Base-by-base conservation (phyloP, 2,797 vertebrate genomes). In the Graptemys geographica region DNA sequence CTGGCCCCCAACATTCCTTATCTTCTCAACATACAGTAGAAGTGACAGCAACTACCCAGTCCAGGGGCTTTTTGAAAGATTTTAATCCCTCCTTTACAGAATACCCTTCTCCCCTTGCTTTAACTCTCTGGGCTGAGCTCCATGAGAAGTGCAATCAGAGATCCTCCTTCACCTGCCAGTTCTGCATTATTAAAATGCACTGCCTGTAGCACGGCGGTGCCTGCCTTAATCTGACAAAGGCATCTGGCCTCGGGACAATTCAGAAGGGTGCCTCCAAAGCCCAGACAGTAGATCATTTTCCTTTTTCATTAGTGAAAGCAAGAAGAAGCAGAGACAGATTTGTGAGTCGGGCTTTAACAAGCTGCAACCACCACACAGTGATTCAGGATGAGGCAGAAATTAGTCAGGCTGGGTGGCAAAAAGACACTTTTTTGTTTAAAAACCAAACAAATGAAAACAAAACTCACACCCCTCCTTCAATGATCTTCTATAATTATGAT, bases 401-500 rank as follows among this genome's bases (percentile, higher is more conserved):
- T 97, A 97, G 96, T 92, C 87, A 96, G 74, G 80, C 74, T 74
- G 90, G 95, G 79, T 89, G 95, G 91, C 92, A 96, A 96, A 94
- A 95, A 84, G 92, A 92, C 91, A 76, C 90, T 97, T 96, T 76
- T 31, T 44, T 44, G 56, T 31, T 96, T 96, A 88, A 74, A 92
- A 94, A 93, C 51, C 51, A 69, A 69, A 33, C 11, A 33, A 96
- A 78, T 81, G 83, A 65, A 80, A 80, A 56, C 89, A 95, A 88
- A 91, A 96, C 95, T 84, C 5, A 12, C 25, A 11, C 10, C 27
- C 25, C 53, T 55, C 84, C 92, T 88, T 89, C 85, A 94, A 95
- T 89, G 92, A 92, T 96, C 94, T 96, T 94, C 81, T 95, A 53
- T 95, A 96, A 96, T 97, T 96, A 96, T 91, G 94, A 97, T 97